Evolutionary conservation across 92 coral and sea anemone species (phyloP), one percentile per base, ranked within the genome.

Genomic region (Chrysogorgia sp.): DNA sequence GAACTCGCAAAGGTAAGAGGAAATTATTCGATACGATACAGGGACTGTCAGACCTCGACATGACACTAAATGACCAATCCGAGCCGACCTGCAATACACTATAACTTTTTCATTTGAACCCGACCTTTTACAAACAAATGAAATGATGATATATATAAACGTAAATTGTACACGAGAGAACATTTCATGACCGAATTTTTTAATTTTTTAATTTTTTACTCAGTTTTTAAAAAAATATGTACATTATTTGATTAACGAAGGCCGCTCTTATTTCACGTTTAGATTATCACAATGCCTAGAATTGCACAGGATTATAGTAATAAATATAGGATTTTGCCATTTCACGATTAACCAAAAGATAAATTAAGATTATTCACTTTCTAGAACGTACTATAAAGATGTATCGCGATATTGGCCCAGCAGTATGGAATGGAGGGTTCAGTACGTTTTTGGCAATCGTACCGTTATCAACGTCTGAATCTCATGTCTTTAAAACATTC

Each of bases 371-470:
- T 48, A 14, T 6, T 14, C 1, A 14, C 47, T 56, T 22, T 37
- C n/a, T 69, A 92, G 97, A 90, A 62, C 90, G 97, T 2, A 92
- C 93, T 10, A 75, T 71, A 82, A 83, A 89, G 53, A 92, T 92
- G 21, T 34, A 90, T 47, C 86, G 89, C 17, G 96, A 92, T 86
- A 92, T 92, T 79, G 97, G 96, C 2, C 97, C 97, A 26, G 97
- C 97, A 29, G 96, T 92, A 12, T 90, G 88, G 88, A 92, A 92
- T 58, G 97, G 97, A 21, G 97, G 97, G 4, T 84, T 92, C 43
- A 92, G 97, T 67, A 92, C 97, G 7, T 92, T 92, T 74, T 79
- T 92, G 2, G 97, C 97, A 4, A 82, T 92, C 28, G 78, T 86
- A 12, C 85, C 91, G 2, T 53, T 92, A 75, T 96, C 92, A 3